These are phyloP conservation scores for Laterallus jamaicensis DNA, from an alignment of 2,113 vertebrate species.

Conservation along the genomic window DNA sequence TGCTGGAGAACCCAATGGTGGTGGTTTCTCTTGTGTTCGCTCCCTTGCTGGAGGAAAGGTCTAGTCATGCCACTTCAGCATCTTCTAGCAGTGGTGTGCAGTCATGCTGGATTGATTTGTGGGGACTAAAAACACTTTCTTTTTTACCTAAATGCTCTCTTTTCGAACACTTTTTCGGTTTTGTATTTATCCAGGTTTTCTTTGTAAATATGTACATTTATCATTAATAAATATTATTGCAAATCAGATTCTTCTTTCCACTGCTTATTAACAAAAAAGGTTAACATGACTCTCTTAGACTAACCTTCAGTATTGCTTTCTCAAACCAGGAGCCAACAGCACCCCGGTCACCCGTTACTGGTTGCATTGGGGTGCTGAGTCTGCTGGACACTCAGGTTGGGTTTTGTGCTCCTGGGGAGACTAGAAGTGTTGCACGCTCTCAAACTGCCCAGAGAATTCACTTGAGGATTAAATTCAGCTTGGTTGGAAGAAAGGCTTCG, in stretches of 20 bases:
- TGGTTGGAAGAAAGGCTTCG: neutral
- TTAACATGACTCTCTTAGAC: neutral
- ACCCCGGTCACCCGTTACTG: accelerated
- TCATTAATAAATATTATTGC: slow-evolving; percentile 67
- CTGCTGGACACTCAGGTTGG: neutral
- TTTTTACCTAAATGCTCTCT: slow-evolving; percentile 59
- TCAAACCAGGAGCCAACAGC: neutral
- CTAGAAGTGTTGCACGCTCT: neutral
- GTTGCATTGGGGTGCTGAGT: neutral
- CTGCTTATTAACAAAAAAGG: slow-evolving; percentile 54
- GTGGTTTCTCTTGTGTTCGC: neutral
- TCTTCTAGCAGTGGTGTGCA: neutral
- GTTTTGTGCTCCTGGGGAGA: neutral
- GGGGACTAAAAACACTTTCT: slow-evolving; percentile 40
- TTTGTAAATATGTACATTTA: slow-evolving; percentile 72
- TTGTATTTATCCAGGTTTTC: slow-evolving; percentile 63
- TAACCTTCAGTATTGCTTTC: neutral
- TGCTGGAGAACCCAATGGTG: neutral
- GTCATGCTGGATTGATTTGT: neutral
- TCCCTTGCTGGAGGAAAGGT: neutral
- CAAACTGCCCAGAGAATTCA: neutral
- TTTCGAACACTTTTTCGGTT: slow-evolving; percentile 55
- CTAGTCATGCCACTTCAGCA: neutral
- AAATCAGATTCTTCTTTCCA: slow-evolving; percentile 56
- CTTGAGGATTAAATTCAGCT: neutral